Percentiles rank a stretch among this genome's conserved stretches.
Evolutionary conservation across 2,888 invertebrate genomes (phyloP).

Genomic region (Amphimallon solstitiale): DNA sequence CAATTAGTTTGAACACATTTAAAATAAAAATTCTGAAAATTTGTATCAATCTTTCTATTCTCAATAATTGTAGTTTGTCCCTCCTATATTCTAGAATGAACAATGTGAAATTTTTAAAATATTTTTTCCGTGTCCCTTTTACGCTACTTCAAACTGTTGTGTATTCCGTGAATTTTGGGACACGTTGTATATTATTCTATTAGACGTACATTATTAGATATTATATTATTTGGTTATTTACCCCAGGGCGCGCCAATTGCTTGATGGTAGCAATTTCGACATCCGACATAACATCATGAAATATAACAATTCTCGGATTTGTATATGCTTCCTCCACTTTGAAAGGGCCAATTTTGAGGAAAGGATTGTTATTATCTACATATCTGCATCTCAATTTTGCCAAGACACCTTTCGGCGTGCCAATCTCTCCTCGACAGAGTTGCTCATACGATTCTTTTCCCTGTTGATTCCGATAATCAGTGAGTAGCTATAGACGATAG

Average conservation of each 20-base stretch:
- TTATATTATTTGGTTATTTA: constrained; percentile 67
- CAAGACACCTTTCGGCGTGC: constrained; percentile 62
- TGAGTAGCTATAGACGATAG: background rate
- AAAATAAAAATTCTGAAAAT: no score
- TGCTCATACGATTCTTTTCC: constrained; percentile 71
- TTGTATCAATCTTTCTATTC: no score
- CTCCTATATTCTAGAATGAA: no score
- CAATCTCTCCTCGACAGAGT: constrained; percentile 81
- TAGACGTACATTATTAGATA: no score
- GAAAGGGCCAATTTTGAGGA: constrained; percentile 79
- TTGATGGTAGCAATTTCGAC: constrained; percentile 88
- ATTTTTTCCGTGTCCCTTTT: no score
- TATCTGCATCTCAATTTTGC: constrained; percentile 78
- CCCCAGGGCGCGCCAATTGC: constrained; percentile 85
- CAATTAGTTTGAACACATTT: no score
- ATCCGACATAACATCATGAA: constrained; percentile 89
- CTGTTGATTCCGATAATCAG: constrained; percentile 10
- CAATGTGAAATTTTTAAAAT: no score
- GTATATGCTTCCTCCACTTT: constrained; percentile 81
- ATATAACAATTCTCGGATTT: constrained; percentile 85
- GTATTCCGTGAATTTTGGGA: no score
- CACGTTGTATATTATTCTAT: no score
- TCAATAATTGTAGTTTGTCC: no score
- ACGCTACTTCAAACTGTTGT: no score
- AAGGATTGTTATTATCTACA: constrained; percentile 75